Evolutionary conservation across 2,113 vertebrate genomes (phyloP).

Genomic region (Ctenomys sociabilis): DNA sequence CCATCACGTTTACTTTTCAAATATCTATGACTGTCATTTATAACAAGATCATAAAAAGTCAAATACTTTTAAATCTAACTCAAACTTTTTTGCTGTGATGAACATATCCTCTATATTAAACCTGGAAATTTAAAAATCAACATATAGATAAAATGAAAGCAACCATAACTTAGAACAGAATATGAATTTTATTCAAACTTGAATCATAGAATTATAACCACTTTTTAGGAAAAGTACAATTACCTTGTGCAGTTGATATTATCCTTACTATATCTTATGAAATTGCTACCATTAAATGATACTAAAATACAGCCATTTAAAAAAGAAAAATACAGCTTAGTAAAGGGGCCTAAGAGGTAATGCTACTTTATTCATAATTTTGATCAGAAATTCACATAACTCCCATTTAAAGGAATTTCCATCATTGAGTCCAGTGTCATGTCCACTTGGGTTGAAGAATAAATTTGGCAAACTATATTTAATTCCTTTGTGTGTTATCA

Average conservation of each 20-base stretch:
- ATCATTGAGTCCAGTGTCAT: slow-evolving; percentile 58
- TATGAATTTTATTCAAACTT: background rate
- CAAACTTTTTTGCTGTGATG: slow-evolving; percentile 30
- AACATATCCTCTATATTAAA: background rate
- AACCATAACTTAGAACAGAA: background rate
- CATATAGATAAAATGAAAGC: background rate
- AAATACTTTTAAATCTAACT: slow-evolving; percentile 75
- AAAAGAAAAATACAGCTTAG: background rate
- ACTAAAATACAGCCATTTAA: slow-evolving; percentile 55
- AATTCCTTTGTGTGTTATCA: slow-evolving; percentile 63
- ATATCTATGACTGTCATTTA: slow-evolving; percentile 82
- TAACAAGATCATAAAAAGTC: slow-evolving; percentile 79
- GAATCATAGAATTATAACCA: slow-evolving; percentile 70
- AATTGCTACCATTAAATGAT: slow-evolving; percentile 57
- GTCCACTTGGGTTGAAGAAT: slow-evolving; percentile 61
- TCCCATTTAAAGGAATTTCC: slow-evolving; percentile 54
- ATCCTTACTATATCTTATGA: slow-evolving; percentile 61
- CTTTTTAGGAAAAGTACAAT: slow-evolving; percentile 69
- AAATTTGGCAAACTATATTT: slow-evolving; percentile 72
- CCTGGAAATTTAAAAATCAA: background rate
- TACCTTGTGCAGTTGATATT: slow-evolving; percentile 38
- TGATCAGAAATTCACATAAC: slow-evolving; percentile 56
- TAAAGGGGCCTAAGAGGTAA: background rate
- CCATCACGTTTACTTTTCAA: slow-evolving; percentile 85
- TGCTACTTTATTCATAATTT: slow-evolving; percentile 66